Evolutionary conservation across 2,797 vertebrate species (phyloP).

Genomic region (Galago senegalensis): DNA sequence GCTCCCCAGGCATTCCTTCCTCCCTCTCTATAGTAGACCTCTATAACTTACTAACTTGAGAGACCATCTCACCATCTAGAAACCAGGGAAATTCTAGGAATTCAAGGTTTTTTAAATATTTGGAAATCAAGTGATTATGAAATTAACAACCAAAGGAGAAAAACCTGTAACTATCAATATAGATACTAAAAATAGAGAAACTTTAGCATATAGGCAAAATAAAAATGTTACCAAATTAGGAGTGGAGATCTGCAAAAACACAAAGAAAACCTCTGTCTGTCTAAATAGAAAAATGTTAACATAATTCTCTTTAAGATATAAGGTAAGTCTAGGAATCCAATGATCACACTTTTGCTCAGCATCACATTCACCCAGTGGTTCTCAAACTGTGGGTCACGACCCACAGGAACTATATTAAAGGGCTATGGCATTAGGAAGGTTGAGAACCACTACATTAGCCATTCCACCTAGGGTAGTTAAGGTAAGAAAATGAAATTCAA

Average conservation of each 20-base stretch:
- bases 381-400: too few species aligned
- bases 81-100: neutral
- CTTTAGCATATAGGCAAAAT: neutral
- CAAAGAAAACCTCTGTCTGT: neutral
- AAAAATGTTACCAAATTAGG: slow-evolving; percentile 13
- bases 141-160: slow-evolving; percentile 46
- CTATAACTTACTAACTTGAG: neutral
- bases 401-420: too few species aligned
- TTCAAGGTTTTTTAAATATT: slow-evolving; percentile 57
- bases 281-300: neutral
- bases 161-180: slow-evolving; percentile 41
- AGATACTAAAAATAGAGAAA: slow-evolving; percentile 59
- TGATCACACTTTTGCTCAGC: neutral
- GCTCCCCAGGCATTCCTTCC: neutral
- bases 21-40: neutral
- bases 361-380: neutral
- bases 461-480: neutral
- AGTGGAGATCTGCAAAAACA: neutral
- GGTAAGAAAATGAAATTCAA: neutral
- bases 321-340: neutral
- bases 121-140: slow-evolving; percentile 53
- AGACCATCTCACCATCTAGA: neutral
- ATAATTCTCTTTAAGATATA: neutral
- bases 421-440: too few species aligned
- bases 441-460: neutral